Base-by-base conservation (phyloP, 2,113 vertebrate species). In the Gymnogyps californianus region DNA sequence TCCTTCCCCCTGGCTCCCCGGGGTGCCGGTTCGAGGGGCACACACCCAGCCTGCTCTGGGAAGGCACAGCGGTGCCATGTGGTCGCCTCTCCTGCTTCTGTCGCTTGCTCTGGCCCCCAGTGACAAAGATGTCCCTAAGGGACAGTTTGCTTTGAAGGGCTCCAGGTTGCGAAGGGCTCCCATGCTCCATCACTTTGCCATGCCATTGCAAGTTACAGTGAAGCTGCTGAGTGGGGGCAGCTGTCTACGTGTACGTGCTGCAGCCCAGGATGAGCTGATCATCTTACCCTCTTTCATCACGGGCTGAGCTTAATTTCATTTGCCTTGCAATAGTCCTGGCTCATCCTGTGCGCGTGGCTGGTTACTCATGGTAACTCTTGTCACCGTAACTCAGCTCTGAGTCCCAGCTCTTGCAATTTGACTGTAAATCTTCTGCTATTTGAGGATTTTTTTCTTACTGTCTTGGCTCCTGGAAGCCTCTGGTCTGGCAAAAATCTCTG, bases 381-480 rank as follows among this genome's bases (percentile, higher is more conserved):
- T 80, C 77, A 49, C 31, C 0, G 1, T 77, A 93, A 66, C 51
- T 55, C 78, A 31, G 34, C 44, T 42, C 76, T 7, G 28, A 85
- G 32, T 24, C 19, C 55, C 62, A 52, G 47, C 58, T 87, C 67
- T 64, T 80, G 47, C 52, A 54, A 36, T 31, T 46, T 86, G 29
- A 55, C 58, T 40, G 87, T 80, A 94, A 86, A 80, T 86, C 61
- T 54, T 55, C 12, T 26, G 52, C 32, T 88, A 18, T 34, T 83
- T 62, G 19, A 58, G 47, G 38, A 26, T 16, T 38, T 89, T 84
- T 66, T 88, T 29, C 28, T 64, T 29, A 16, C 28, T 66, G 0
- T 42, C 59, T 84, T 87, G 84, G 87, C 87, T 95, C 7, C 70
- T 75, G 58, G 42, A 94, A 94, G 38, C 29, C 69, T 82, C 65